Percentiles rank a stretch among this genome's conserved stretches.
These are phyloP conservation scores for Argyresthia albistria DNA, from an alignment of 2,888 invertebrate species.

Conservation along the genomic window DNA sequence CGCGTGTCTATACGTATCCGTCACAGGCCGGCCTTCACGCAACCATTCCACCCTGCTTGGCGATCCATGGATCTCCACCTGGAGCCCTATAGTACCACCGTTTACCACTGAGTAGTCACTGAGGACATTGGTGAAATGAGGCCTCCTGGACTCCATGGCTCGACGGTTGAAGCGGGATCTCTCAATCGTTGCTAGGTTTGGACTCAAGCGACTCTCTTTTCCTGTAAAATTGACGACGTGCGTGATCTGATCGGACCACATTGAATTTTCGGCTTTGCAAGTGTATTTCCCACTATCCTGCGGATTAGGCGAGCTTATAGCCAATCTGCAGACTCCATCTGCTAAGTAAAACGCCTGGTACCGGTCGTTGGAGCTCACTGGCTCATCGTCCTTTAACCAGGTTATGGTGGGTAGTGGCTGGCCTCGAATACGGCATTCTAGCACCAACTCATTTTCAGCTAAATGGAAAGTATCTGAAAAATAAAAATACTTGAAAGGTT, in stretches of 20 bases:
- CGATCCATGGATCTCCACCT: slow-evolving; percentile 82
- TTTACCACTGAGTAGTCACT: slow-evolving; percentile 80
- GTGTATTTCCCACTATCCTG: slow-evolving; percentile 82
- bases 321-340: slow-evolving; percentile 81
- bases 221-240: slow-evolving; percentile 81
- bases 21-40: slow-evolving; percentile 73
- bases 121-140: slow-evolving; percentile 78
- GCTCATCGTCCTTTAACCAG: slow-evolving; percentile 82
- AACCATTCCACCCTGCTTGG: slow-evolving; percentile 86
- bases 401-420: slow-evolving; percentile 80
- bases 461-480: slow-evolving; percentile 78
- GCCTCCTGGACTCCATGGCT: slow-evolving; percentile 68
- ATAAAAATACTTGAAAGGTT: neutral
- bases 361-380: slow-evolving; percentile 68
- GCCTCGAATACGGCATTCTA: slow-evolving; percentile 86
- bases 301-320: slow-evolving; percentile 76
- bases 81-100: slow-evolving; percentile 86
- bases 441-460: slow-evolving; percentile 79
- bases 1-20: slow-evolving; percentile 73
- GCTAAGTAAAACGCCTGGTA: slow-evolving; percentile 77
- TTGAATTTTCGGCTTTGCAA: slow-evolving; percentile 81
- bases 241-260: slow-evolving; percentile 81
- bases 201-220: slow-evolving; percentile 38
- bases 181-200: slow-evolving; percentile 42
- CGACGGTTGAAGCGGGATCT: slow-evolving; percentile 40